Conservation (phyloP, 2,113 vertebrate species). For the Trogon melanurus region DNA sequence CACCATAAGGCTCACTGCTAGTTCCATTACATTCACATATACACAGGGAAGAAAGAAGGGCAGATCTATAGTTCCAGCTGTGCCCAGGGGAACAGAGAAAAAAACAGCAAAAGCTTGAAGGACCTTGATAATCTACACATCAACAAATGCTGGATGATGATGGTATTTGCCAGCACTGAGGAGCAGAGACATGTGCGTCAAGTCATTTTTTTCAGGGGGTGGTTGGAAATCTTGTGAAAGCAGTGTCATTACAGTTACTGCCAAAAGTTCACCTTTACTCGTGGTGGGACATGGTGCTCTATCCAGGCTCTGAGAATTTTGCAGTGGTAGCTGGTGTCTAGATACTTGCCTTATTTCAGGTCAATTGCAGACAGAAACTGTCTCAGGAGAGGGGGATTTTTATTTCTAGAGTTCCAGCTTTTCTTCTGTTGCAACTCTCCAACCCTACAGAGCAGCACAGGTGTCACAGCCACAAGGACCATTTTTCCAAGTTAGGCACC, state of each 20-base stretch:
- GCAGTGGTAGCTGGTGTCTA: neutral
- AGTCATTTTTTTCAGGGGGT: neutral
- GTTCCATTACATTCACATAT: neutral
- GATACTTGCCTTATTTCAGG: neutral
- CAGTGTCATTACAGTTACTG: neutral
- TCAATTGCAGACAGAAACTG: neutral
- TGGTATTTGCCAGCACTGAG: neutral
- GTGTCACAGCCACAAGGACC: neutral
- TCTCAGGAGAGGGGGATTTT: neutral
- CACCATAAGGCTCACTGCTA: neutral
- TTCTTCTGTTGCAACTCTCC: neutral
- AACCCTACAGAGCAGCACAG: neutral
- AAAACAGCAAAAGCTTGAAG: neutral
- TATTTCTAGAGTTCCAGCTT: neutral
- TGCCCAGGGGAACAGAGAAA: neutral
- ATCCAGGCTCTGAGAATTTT: neutral
- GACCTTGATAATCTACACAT: neutral
- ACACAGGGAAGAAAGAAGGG: neutral
- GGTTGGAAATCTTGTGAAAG: neutral
- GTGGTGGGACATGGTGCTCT: rapidly evolving
- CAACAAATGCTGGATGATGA: neutral
- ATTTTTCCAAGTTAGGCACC: neutral
- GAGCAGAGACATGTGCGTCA: neutral
- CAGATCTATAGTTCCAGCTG: neutral
- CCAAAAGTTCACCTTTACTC: neutral